Percentiles rank a stretch among this genome's conserved stretches.
Conservation (phyloP, 2,113 vertebrate genomes). For the Naja naja region DNA sequence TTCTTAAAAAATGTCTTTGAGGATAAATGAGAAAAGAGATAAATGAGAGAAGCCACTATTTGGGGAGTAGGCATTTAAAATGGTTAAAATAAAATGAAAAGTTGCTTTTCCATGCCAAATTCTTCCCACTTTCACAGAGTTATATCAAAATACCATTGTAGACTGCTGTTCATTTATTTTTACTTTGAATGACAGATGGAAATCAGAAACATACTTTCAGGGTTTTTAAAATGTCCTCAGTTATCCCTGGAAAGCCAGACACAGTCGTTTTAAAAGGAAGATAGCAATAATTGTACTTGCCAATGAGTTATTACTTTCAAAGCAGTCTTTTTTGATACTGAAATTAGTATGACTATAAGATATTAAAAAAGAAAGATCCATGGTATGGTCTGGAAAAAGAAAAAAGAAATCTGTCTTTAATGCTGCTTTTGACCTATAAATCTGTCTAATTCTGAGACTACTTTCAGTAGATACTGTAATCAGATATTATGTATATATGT, state of each 20-base stretch:
- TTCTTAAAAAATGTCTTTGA: not conserved
- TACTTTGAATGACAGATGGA: not conserved
- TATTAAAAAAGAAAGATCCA: not conserved
- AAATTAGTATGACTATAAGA: not conserved
- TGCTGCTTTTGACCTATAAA: conserved; percentile 12
- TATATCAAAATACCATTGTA: not conserved
- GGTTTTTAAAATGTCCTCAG: not conserved
- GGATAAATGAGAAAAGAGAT: not conserved
- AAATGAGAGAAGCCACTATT: not conserved
- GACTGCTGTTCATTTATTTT: not conserved
- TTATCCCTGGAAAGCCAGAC: not conserved
- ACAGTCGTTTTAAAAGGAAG: not conserved
- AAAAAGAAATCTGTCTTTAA: not conserved
- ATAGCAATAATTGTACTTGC: not conserved
- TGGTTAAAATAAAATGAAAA: not conserved
- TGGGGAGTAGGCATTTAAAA: not conserved
- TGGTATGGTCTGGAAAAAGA: not conserved
- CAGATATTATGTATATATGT: not conserved
- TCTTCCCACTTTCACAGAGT: not conserved
- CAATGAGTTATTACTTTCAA: not conserved
- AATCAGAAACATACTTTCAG: not conserved
- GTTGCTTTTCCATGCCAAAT: not conserved
- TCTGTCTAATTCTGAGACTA: conserved; percentile 25
- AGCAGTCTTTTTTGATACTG: not conserved
- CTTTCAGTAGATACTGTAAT: conserved; percentile 10